Conservation (phyloP, 1,140 invertebrate species). For the Idris sp. region DNA sequence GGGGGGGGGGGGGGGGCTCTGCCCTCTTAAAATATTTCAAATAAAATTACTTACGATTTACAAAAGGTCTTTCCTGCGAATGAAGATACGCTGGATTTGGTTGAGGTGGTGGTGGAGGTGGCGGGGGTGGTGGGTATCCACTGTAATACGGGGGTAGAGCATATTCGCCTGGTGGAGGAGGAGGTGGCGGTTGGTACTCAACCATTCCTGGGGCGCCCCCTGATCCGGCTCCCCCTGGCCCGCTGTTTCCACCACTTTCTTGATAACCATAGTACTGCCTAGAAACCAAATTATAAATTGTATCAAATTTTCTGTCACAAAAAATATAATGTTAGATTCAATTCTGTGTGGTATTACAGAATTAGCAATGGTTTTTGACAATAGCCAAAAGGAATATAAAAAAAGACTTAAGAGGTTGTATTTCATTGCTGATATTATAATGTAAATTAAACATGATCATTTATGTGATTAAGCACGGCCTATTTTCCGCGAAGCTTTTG, state of each 20-base stretch:
- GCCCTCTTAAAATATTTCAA: constrained; percentile 1
- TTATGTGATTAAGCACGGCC: no score
- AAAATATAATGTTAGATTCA: no score
- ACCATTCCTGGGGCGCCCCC: constrained; percentile 70
- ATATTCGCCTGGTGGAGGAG: constrained; percentile 71
- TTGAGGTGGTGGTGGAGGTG: constrained; percentile 83
- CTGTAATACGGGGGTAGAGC: constrained; percentile 75
- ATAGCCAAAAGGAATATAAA: no score
- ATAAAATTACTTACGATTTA: constrained; percentile 73
- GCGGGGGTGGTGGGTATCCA: constrained; percentile 83
- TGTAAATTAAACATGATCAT: no score
- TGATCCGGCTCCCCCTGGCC: constrained; percentile 66
- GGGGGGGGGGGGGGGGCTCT: no score
- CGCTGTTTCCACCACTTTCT: constrained; percentile 69
- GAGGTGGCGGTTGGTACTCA: constrained; percentile 73
- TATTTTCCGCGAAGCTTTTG: no score
- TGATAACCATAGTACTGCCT: constrained; percentile 76
- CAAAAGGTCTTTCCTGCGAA: constrained; percentile 75
- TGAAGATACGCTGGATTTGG: constrained; percentile 80
- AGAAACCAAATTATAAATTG: constrained; percentile 21
- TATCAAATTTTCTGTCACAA: not conserved
- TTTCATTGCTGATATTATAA: no score
- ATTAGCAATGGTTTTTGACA: no score
- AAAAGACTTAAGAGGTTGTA: no score
- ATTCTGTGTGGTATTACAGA: not conserved